phyloP scores from a whole-genome alignment of 2,888 invertebrate species.

The Andrena praecox region DNA sequence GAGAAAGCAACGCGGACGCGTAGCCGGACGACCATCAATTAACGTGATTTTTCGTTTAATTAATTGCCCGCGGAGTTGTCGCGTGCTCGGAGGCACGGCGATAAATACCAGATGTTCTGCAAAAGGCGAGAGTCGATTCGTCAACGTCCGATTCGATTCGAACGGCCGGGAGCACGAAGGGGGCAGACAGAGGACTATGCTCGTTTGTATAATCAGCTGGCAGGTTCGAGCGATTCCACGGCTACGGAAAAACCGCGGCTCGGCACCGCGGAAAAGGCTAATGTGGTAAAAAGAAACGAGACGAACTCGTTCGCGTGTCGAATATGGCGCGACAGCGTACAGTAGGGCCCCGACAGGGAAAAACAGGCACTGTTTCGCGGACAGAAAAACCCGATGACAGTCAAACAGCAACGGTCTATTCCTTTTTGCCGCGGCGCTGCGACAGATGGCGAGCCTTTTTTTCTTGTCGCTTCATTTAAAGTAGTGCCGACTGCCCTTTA shows the following conservation, averaged over 20 bases:
- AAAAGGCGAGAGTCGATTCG: conserved; percentile 71
- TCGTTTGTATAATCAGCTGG: conserved; percentile 59
- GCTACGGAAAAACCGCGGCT: conserved; percentile 64
- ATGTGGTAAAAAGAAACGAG: conserved; percentile 71
- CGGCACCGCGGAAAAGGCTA: conserved; percentile 69
- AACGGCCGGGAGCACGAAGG: conserved; percentile 17
- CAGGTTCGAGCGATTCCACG: conserved; percentile 46
- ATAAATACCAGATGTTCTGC: conserved; percentile 68
- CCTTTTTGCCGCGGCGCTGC: conserved; percentile 57
- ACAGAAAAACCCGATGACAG: conserved; percentile 64
- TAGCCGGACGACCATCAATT: conserved; percentile 70
- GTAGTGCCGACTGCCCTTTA: conserved; percentile 45
- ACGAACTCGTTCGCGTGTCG: conserved; percentile 61
- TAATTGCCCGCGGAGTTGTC: conserved; percentile 60
- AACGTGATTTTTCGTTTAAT: conserved; percentile 73
- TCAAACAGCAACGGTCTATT: conserved; percentile 50
- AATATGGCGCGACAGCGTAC: conserved; percentile 60
- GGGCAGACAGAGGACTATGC: conserved; percentile 23
- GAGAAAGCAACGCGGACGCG: conserved; percentile 60
- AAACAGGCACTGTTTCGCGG: conserved; percentile 49
- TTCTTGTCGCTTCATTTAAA: conserved; percentile 59
- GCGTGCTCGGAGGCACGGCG: conserved; percentile 51
- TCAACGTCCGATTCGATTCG: conserved; percentile 53
- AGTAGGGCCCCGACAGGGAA: conserved; percentile 55
- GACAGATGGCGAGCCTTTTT: conserved; percentile 57